Percentiles rank a stretch among this genome's conserved stretches.
phyloP scores from a whole-genome alignment of 2,797 vertebrate species.

The Pygocentrus nattereri region DNA sequence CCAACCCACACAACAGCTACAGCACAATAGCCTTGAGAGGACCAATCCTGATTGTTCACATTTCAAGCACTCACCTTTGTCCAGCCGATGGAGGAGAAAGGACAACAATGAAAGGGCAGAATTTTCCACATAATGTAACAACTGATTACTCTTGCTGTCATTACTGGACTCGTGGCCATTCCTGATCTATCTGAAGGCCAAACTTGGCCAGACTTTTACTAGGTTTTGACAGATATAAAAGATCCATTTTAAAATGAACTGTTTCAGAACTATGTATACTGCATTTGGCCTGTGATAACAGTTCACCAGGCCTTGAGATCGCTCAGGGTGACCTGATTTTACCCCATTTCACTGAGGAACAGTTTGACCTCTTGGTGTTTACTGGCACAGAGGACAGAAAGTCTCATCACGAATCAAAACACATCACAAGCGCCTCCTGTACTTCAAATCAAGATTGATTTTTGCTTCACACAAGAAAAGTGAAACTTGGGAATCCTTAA shows the following conservation, averaged over 20 bases:
- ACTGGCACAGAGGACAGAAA: conserved; percentile 10
- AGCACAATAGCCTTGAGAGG: conserved; percentile 42
- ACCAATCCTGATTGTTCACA: conserved; percentile 22
- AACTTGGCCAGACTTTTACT: not conserved
- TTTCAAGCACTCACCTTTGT: conserved; percentile 19
- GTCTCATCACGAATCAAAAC: not conserved
- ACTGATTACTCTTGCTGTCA: not conserved
- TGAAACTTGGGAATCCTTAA: not conserved
- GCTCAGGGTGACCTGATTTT: conserved; percentile 26
- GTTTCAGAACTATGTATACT: conserved; percentile 3
- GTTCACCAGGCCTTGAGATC: conserved; percentile 22
- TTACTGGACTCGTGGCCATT: not conserved
- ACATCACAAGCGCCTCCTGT: not conserved
- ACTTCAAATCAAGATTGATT: not conserved
- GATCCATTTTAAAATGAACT: not conserved
- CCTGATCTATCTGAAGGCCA: not conserved
- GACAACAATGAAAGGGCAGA: conserved; percentile 18
- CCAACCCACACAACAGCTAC: conserved; percentile 5
- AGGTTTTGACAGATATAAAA: not conserved
- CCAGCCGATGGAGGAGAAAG: not conserved
- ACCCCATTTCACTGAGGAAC: not conserved
- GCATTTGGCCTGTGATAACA: conserved; percentile 25
- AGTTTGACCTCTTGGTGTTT: conserved; percentile 27
- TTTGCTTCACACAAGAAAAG: too few relatives aligned
- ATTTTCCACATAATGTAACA: not conserved